Evolutionary conservation across 2,113 vertebrate species (phyloP).

Genomic region (Ochotona princeps): DNA sequence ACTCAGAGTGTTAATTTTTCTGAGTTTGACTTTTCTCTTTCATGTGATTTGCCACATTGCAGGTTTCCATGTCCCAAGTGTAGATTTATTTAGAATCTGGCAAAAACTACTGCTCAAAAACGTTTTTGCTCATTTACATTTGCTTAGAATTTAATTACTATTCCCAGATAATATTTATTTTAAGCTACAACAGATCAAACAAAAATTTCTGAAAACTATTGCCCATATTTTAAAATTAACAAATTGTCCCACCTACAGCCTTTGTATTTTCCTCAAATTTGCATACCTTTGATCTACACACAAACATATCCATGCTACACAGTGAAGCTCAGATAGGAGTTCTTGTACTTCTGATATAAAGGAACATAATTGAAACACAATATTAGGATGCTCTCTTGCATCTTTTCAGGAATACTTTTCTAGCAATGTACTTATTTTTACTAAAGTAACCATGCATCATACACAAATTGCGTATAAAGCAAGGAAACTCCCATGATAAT

Average conservation of each 20-base stretch:
- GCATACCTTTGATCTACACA: background rate
- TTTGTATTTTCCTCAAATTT: background rate
- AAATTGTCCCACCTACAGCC: background rate
- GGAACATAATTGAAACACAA: background rate
- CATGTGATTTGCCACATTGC: background rate
- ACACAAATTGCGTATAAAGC: background rate
- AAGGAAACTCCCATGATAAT: background rate
- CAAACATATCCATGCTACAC: background rate
- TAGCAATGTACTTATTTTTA: background rate
- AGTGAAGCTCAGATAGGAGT: background rate
- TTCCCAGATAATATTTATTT: slow-evolving; percentile 19
- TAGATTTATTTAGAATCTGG: background rate
- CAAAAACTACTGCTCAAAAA: background rate
- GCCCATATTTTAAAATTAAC: background rate
- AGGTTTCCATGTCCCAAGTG: background rate
- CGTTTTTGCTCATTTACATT: background rate
- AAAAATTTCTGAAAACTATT: background rate
- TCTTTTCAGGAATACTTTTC: background rate
- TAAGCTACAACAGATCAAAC: background rate
- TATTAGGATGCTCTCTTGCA: background rate
- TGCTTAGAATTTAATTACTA: background rate
- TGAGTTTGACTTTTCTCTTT: background rate
- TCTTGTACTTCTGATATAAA: background rate
- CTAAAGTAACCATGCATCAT: background rate
- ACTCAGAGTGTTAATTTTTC: background rate